A percentile compares a stretch with the other conserved stretches of the same genome.
phyloP scores from a whole-genome alignment of 1,140 invertebrate genomes.

The Megathymus violae region DNA sequence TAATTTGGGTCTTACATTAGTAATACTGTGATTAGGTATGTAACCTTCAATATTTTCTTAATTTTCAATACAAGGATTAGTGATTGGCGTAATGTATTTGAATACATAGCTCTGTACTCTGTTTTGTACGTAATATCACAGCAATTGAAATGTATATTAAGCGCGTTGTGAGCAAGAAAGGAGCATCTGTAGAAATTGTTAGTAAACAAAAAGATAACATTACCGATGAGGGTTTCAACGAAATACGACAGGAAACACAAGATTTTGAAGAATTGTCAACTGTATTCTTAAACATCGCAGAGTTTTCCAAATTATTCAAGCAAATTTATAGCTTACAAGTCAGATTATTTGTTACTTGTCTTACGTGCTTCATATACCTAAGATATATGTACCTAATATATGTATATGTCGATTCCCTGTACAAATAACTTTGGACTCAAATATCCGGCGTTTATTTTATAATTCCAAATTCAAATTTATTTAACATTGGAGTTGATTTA shows the following conservation, averaged over 20 bases:
- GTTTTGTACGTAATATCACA: constrained; percentile 22
- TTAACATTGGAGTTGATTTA: no score
- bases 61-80: constrained; percentile 4
- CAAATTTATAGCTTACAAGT: constrained; percentile 37
- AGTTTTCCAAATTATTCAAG: constrained; percentile 34
- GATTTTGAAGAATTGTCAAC: constrained; percentile 23
- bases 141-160: constrained; percentile 29
- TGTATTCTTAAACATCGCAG: constrained; percentile 24
- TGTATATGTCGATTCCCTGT: no score
- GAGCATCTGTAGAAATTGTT: not conserved
- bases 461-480: no score
- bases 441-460: no score
- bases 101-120: constrained; percentile 21
- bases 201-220: not conserved
- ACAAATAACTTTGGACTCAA: no score
- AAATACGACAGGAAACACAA: not conserved
- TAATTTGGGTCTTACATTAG: not conserved
- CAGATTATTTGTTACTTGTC: not conserved
- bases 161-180: constrained; percentile 16
- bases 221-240: not conserved
- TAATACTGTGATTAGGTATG: not conserved
- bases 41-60: not conserved
- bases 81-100: constrained; percentile 3
- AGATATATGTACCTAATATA: no score
- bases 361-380: no score